A percentile compares a stretch with the other conserved stretches of the same genome.
phyloP scores from a whole-genome alignment of 2,888 invertebrate genomes.

The Anorthoa munda region DNA sequence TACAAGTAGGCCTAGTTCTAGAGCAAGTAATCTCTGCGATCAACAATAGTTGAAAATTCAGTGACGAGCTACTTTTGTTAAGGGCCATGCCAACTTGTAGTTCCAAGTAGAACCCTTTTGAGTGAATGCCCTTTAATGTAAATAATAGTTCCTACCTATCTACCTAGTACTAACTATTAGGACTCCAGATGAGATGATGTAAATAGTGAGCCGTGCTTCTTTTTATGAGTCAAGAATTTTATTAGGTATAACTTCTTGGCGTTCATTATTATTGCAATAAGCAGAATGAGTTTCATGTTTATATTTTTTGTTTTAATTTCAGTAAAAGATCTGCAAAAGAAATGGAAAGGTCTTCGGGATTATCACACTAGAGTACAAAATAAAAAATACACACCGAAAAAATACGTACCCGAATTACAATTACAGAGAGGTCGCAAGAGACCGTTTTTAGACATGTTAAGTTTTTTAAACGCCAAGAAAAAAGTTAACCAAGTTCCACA shows the following conservation, averaged over 20 bases:
- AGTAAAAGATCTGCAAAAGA: conserved; percentile 70
- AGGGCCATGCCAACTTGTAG: not conserved
- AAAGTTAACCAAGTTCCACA: not conserved
- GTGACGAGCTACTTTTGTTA: not conserved
- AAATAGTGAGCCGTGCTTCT: too few species aligned
- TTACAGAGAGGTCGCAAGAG: conserved; percentile 55
- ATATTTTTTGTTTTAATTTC: conserved; percentile 51
- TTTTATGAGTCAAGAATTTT: not conserved
- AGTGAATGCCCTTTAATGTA: not conserved
- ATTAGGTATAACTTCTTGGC: too few species aligned
- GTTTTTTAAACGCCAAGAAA: conserved; percentile 54
- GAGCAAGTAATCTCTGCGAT: not conserved
- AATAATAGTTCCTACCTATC: not conserved
- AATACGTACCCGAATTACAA: conserved; percentile 28
- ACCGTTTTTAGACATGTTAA: conserved; percentile 62
- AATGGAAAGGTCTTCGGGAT: conserved; percentile 72
- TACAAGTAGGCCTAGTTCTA: not conserved
- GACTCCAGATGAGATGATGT: not conserved
- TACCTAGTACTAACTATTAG: not conserved
- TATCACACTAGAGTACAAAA: conserved; percentile 67
- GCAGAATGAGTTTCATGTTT: not conserved
- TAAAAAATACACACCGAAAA: conserved; percentile 54
- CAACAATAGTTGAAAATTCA: not conserved
- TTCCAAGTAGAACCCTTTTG: not conserved
- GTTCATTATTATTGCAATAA: not conserved